Base-by-base conservation (phyloP, 2,888 invertebrate species). In the Netelia virgata region DNA sequence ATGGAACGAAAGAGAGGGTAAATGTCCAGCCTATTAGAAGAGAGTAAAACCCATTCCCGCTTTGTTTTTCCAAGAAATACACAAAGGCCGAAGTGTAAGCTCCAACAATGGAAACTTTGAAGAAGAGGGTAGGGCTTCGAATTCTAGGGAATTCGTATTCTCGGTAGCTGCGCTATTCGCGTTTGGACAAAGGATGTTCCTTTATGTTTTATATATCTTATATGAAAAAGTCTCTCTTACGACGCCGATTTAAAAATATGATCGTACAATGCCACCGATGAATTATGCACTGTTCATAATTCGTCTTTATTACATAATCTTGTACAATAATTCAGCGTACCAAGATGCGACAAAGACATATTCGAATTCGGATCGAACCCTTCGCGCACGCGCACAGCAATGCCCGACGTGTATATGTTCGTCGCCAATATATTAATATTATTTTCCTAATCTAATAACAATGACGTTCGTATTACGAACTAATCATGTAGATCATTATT, bases 341-440 rank as follows among this genome's bases (percentile, higher is more conserved):
- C 16, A 36, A 63, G 14, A 20, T 28, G n/a, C 14, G 36, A 0
- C 36, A 23, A 63, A 59, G 8, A 1, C 6, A 11, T 11, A 61
- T 28, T 61, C 11, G 61, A 28, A 36, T 41, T 36, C 63, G 36
- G n/a, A 14, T 36, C n/a, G 6, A 8, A 28, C 36, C n/a, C n/a
- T 11, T 8, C 36, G 23, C 36, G 41, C 16, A 41, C 63, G 41
- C 41, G n/a, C n/a, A 0, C 36, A 36, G 1, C 16, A 36, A 36
- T 36, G 36, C 36, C 36, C 10, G 23, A 5, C 5, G 14, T 11
- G 3, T 14, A 61, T 8, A n/a, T 14, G 3, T 61, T 11, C 36
- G 14, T 11, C 28, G 47, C 16, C 20, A 61, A 61, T 61, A 61
- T 61, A 61, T 61, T 61, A 61, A 47, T 61, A 10, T 23, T 61